These are phyloP conservation scores for Phrynosoma platyrhinos DNA, from an alignment of 2,113 vertebrate genomes.

Conservation along the genomic window DNA sequence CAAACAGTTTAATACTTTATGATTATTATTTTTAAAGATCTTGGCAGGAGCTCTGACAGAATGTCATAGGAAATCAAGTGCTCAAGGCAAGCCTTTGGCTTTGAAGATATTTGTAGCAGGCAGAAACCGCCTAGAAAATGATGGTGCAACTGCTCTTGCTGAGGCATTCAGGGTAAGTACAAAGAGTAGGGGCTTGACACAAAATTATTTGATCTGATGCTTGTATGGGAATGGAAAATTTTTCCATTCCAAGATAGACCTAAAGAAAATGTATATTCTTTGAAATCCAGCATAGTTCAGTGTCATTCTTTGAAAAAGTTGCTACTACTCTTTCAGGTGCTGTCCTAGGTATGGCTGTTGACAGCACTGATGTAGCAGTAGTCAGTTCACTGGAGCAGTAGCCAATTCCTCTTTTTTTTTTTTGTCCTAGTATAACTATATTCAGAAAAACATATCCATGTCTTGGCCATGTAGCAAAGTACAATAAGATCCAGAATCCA, in stretches of 20 bases:
- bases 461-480: no score
- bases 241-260: neutral
- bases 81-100: constrained; percentile 82
- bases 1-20: constrained; percentile 23
- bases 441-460: no score
- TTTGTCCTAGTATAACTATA: neutral
- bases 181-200: neutral
- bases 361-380: neutral
- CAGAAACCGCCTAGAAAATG: constrained; percentile 96
- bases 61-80: constrained; percentile 86
- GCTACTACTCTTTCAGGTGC: neutral
- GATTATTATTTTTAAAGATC: constrained; percentile 79
- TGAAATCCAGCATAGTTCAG: neutral
- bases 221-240: neutral
- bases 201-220: neutral
- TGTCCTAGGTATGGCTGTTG: no score
- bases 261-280: neutral
- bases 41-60: constrained; percentile 89
- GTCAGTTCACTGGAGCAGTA: neutral
- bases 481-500: no score
- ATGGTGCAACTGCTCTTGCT: constrained; percentile 93
- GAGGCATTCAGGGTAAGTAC: constrained; percentile 92
- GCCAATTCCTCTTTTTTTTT: neutral
- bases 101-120: constrained; percentile 95
- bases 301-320: no score